Conservation (phyloP, 2,888 invertebrate genomes). For the Pyrrhia umbra region DNA sequence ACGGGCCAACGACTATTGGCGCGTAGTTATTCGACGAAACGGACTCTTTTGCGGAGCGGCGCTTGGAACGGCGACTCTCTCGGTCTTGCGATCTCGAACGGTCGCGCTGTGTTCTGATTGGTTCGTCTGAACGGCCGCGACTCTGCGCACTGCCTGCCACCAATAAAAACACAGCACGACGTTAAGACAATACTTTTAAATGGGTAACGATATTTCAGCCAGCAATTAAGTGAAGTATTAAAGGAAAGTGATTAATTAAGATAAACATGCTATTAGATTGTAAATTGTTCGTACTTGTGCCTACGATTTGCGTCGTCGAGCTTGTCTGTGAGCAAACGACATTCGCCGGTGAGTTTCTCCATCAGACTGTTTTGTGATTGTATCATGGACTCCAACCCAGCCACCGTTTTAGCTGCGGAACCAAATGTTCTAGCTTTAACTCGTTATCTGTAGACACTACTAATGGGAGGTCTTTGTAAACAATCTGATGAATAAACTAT, state of each 20-base stretch:
- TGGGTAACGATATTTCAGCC: conserved; percentile 83
- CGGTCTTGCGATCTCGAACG: conserved; percentile 83
- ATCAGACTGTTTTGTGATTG: conserved; percentile 97
- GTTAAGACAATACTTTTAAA: conserved; percentile 81
- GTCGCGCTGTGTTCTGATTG: conserved; percentile 90
- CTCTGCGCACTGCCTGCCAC: conserved; percentile 90
- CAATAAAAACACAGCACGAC: conserved; percentile 91
- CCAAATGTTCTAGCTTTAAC: conserved; percentile 82
- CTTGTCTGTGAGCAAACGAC: conserved; percentile 96
- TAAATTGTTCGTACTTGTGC: conserved; percentile 94
- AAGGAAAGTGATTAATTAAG: conserved; percentile 50
- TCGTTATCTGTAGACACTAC: conserved; percentile 59
- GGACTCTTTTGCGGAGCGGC: conserved; percentile 89
- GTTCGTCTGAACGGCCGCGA: conserved; percentile 89
- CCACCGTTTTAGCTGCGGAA: conserved; percentile 95
- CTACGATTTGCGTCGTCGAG: conserved; percentile 96
- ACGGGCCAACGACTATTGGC: conserved; percentile 86
- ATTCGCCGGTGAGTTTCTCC: conserved; percentile 97
- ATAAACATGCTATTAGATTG: conserved; percentile 81
- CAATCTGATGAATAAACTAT: conserved; percentile 93
- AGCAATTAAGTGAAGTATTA: conserved; percentile 57
- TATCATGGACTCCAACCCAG: conserved; percentile 97
- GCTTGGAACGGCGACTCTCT: conserved; percentile 83
- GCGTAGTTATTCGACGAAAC: conserved; percentile 89
- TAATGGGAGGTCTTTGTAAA: conserved; percentile 68